These are phyloP conservation scores for Mesaphorura yosii DNA, from an alignment of 1,140 invertebrate genomes.

Conservation along the genomic window DNA sequence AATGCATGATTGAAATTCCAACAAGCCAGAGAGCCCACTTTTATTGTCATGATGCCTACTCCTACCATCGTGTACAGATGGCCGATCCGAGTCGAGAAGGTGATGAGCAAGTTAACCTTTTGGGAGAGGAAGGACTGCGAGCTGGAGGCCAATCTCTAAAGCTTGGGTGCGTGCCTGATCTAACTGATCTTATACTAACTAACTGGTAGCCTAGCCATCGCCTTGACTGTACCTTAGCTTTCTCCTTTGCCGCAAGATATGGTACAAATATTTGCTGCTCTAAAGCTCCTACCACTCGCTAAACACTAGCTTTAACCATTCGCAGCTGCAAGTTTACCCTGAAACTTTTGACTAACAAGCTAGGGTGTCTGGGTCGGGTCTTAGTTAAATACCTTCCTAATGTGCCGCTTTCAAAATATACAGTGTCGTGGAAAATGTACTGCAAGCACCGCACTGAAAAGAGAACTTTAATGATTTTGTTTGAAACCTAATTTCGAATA, in stretches of 20 bases:
- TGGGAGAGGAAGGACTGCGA: slow-evolving; percentile 84
- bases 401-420: no score
- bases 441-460: no score
- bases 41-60: slow-evolving; percentile 36
- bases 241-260: not conserved
- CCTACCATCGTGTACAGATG: slow-evolving; percentile 66
- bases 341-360: not conserved
- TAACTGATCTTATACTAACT: slow-evolving; percentile 7
- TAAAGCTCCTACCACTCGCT: not conserved
- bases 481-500: no score
- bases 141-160: slow-evolving; percentile 87
- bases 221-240: slow-evolving; percentile 1
- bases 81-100: slow-evolving; percentile 70
- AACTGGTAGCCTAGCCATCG: not conserved
- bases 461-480: no score
- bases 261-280: no score
- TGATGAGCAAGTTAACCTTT: slow-evolving; percentile 83
- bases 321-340: not conserved
- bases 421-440: no score
- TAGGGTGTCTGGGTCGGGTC: no score
- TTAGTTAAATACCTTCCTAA: no score
- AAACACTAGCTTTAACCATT: not conserved
- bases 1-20: not conserved
- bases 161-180: slow-evolving; percentile 82
- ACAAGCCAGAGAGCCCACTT: not conserved